A percentile compares a stretch with the other conserved stretches of the same genome.
Evolutionary conservation across 2,888 invertebrate genomes (phyloP).

Genomic region (Spisula solida): DNA sequence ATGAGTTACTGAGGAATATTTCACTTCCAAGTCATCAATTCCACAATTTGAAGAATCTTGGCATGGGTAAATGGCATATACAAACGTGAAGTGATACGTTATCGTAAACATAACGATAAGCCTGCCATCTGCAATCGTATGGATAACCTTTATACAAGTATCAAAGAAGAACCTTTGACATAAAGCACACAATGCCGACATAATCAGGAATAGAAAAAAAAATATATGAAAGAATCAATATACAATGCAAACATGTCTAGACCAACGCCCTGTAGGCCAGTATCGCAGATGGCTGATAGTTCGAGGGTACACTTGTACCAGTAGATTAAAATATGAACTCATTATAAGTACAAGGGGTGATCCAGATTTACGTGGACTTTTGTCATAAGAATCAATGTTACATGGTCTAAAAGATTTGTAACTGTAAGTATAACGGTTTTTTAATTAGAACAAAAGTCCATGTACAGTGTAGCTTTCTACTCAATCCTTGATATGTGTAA

Average conservation of each 20-base stretch:
- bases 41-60: neutral
- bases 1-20: neutral
- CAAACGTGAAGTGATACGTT: neutral
- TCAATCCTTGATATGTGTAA: too few species aligned
- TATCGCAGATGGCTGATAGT: too few species aligned
- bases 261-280: neutral
- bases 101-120: neutral
- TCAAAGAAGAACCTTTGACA: slow-evolving; percentile 8
- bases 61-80: neutral
- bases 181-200: neutral
- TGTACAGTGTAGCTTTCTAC: too few species aligned
- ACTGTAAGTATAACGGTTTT: too few species aligned
- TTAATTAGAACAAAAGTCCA: too few species aligned
- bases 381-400: too few species aligned
- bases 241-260: neutral
- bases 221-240: neutral
- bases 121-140: neutral
- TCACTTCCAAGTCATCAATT: neutral
- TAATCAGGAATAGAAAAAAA: neutral
- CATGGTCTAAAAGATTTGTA: too few species aligned
- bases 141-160: neutral
- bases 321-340: too few species aligned
- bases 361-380: too few species aligned
- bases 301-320: too few species aligned
- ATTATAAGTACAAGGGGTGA: too few species aligned